These are phyloP conservation scores for Crambe crambe DNA, from an alignment of 37 sponge, comb jelly and placozoan genomes.

Conservation along the genomic window DNA sequence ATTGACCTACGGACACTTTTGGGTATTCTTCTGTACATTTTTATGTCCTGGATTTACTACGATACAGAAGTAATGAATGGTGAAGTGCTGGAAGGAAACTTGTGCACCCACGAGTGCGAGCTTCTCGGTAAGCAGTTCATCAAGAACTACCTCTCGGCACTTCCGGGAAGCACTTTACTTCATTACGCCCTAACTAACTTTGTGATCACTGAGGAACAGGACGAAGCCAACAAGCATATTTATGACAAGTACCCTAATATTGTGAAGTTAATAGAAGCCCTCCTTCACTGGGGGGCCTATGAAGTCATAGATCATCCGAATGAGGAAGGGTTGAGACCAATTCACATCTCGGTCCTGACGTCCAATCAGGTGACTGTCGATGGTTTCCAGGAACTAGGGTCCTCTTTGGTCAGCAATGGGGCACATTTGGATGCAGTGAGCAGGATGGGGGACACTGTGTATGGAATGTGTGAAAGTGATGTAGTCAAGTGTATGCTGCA, in stretches of 20 bases:
- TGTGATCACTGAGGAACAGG: constrained; percentile 19
- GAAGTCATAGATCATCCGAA: constrained; percentile 50
- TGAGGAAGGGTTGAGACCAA: constrained; percentile 42
- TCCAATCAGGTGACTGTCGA: constrained; percentile 9
- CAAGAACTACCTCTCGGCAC: constrained; percentile 21
- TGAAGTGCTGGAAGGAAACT: constrained; percentile 9
- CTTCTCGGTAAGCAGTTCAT: constrained; percentile 51
- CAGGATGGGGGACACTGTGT: constrained; percentile 21
- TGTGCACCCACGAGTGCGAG: constrained; percentile 32
- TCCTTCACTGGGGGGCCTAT: constrained; percentile 74
- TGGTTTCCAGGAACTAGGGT: constrained; percentile 31
- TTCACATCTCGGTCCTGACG: constrained; percentile 48
- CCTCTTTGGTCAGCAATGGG: constrained; percentile 40
- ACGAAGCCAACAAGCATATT: not conserved
- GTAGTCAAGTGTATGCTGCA: constrained; percentile 24
- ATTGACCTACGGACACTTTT: constrained; percentile 46
- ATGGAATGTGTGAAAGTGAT: constrained; percentile 31
- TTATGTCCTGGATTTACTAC: constrained; percentile 60
- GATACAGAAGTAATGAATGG: constrained; percentile 8
- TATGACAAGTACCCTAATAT: constrained; percentile 37
- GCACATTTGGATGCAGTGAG: constrained; percentile 57
- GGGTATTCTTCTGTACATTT: constrained; percentile 52
- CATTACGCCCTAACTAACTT: constrained; percentile 66
- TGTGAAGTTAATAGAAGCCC: constrained; percentile 30
- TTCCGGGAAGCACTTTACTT: constrained; percentile 50